These are phyloP conservation scores for Phyllotreta striolata DNA, from an alignment of 2,888 invertebrate species.

Conservation along the genomic window DNA sequence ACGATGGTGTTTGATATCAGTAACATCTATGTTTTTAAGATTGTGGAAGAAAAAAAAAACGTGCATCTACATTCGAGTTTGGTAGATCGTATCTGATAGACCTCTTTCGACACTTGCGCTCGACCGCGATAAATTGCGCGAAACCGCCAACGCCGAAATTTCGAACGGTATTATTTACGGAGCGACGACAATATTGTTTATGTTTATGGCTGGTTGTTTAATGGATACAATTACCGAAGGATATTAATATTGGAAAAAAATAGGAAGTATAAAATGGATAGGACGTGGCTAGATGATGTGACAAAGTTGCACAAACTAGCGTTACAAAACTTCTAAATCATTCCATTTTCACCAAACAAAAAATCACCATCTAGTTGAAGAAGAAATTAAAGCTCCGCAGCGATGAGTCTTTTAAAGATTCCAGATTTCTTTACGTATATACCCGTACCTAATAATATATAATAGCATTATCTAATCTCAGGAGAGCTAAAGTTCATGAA, in stretches of 20 bases:
- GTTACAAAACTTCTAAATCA: too few species aligned
- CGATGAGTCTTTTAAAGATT: constrained; percentile 6
- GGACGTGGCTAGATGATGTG: too few species aligned
- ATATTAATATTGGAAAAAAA: background rate
- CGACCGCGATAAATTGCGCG: constrained; percentile 24
- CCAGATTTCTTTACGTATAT: constrained; percentile 1
- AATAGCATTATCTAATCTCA: constrained; percentile 22
- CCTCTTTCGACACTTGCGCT: constrained; percentile 13
- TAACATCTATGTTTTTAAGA: constrained; percentile 23
- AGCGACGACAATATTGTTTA: constrained; percentile 11
- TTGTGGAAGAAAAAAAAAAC: constrained; percentile 15
- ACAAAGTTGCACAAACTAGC: too few species aligned
- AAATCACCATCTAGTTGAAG: too few species aligned
- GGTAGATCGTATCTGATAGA: constrained; percentile 22
- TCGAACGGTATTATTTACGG: constrained; percentile 8
- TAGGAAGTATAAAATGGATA: too few species aligned
- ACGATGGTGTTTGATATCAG: constrained; percentile 24
- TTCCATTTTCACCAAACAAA: too few species aligned
- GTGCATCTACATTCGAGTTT: constrained; percentile 22
- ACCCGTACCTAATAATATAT: constrained; percentile 10
- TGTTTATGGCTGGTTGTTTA: background rate
- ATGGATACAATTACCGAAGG: constrained; percentile 8
- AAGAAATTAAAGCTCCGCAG: too few species aligned
- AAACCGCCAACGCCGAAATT: constrained; percentile 23
- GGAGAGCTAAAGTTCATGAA: constrained; percentile 26